phyloP scores from a whole-genome alignment of 2,888 invertebrate species.

The Macroteleia sp. region DNA sequence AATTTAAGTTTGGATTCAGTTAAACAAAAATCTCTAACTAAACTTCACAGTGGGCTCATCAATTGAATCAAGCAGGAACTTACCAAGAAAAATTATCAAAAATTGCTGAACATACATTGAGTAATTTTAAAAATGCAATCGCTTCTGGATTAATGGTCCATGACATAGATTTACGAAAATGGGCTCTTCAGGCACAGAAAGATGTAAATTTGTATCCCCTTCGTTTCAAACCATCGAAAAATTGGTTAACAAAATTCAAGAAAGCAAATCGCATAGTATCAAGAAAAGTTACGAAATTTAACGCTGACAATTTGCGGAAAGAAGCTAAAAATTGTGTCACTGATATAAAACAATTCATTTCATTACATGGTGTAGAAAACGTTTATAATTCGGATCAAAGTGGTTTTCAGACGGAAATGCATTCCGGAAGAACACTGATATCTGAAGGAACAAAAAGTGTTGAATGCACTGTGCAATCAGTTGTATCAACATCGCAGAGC shows the following conservation, averaged over 20 bases:
- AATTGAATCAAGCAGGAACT: constrained; percentile 21
- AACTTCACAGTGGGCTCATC: constrained; percentile 10
- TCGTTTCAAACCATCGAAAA: constrained; percentile 7
- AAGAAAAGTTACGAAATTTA: constrained; percentile 25
- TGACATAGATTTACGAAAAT: constrained; percentile 3
- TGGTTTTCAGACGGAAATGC: constrained; percentile 63
- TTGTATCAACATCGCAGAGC: too few species aligned
- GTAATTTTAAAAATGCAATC: constrained; percentile 9
- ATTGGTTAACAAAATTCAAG: constrained; percentile 16
- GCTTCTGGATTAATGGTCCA: constrained; percentile 11
- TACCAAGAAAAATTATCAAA: constrained; percentile 9
- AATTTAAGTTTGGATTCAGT: constrained; percentile 17
- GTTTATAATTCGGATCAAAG: constrained; percentile 59
- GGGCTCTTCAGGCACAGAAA: too few species aligned
- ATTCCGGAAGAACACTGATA: too few species aligned
- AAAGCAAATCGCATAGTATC: constrained; percentile 17
- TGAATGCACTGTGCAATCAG: too few species aligned
- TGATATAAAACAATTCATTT: constrained; percentile 53
- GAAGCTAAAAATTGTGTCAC: constrained; percentile 4
- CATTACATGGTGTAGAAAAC: constrained; percentile 41
- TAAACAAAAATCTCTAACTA: not conserved
- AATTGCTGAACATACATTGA: constrained; percentile 10
- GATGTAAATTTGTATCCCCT: not conserved
- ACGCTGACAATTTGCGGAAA: constrained; percentile 2
- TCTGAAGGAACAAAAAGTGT: too few species aligned